Conservation (phyloP, 2,888 invertebrate genomes). For the Hybos culiciformis region DNA sequence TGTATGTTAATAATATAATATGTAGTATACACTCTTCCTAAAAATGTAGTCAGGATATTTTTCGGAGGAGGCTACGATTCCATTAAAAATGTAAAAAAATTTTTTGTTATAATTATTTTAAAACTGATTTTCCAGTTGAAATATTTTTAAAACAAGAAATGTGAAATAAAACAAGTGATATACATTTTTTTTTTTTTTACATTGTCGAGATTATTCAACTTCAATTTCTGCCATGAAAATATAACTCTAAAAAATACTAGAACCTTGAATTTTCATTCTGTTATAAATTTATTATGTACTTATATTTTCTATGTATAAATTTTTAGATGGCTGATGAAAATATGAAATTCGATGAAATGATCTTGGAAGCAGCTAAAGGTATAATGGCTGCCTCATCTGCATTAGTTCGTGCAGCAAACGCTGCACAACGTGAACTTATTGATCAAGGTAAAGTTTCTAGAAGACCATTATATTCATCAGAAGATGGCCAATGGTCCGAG, state of each 20-base stretch:
- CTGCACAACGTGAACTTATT: conserved; percentile 91
- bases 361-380: conserved; percentile 92
- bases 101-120: too few species aligned
- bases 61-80: too few species aligned
- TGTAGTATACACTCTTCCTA: too few species aligned
- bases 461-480: conserved; percentile 69
- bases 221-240: background rate
- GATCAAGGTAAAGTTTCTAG: conserved; percentile 79
- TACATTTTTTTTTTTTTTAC: too few species aligned
- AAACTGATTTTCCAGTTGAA: too few species aligned
- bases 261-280: background rate
- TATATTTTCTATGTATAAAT: conserved; percentile 4
- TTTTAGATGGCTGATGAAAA: conserved; percentile 78
- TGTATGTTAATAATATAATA: too few species aligned
- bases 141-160: too few species aligned
- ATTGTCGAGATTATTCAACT: too few species aligned
- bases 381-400: conserved; percentile 96
- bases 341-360: conserved; percentile 98
- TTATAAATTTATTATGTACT: background rate
- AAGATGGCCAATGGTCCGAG: conserved; percentile 97
- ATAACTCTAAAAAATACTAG: background rate
- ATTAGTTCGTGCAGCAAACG: conserved; percentile 88
- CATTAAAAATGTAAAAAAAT: too few species aligned
- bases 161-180: too few species aligned
- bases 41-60: too few species aligned